These are phyloP conservation scores for Nibea albiflora DNA, from an alignment of 2,113 vertebrate species.

Conservation along the genomic window DNA sequence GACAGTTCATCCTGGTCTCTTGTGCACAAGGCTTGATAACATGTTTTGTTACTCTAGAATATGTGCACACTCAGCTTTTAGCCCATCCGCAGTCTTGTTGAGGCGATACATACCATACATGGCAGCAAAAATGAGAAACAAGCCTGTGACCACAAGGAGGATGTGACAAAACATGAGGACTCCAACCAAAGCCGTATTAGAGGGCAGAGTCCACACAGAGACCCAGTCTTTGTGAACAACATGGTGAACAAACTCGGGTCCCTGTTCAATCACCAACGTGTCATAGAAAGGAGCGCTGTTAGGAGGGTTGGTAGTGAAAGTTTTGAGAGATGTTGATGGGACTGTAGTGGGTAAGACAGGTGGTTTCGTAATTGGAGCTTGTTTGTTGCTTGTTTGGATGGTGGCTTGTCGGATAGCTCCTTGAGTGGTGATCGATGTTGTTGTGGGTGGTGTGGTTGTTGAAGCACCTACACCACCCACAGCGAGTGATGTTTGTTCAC, in stretches of 20 bases:
- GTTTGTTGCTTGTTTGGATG: neutral
- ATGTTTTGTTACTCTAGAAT: neutral
- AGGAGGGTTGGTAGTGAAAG: neutral
- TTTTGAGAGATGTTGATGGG: neutral
- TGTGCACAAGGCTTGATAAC: conserved; percentile 43
- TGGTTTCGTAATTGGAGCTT: neutral
- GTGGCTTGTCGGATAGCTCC: neutral
- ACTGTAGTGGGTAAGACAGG: neutral
- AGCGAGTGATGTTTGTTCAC: neutral
- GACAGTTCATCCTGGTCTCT: conserved; percentile 8
- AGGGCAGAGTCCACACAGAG: conserved; percentile 90
- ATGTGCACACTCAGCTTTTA: conserved; percentile 19
- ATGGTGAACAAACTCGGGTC: conserved; percentile 81
- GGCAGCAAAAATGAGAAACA: conserved; percentile 67
- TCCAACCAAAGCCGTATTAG: conserved; percentile 57
- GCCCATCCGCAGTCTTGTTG: conserved; percentile 43
- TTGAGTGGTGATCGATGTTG: neutral
- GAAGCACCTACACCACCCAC: too few relatives aligned
- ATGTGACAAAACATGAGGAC: conserved; percentile 81
- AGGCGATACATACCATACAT: conserved; percentile 69
- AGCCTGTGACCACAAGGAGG: conserved; percentile 66
- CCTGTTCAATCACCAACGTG: conserved; percentile 68
- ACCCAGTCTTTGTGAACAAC: conserved; percentile 83
- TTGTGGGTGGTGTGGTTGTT: neutral
- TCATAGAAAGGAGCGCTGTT: conserved; percentile 42